Percentiles rank a stretch among this genome's conserved stretches.
Conservation (phyloP, 2,888 invertebrate species). For the Microplitis deprimator region DNA sequence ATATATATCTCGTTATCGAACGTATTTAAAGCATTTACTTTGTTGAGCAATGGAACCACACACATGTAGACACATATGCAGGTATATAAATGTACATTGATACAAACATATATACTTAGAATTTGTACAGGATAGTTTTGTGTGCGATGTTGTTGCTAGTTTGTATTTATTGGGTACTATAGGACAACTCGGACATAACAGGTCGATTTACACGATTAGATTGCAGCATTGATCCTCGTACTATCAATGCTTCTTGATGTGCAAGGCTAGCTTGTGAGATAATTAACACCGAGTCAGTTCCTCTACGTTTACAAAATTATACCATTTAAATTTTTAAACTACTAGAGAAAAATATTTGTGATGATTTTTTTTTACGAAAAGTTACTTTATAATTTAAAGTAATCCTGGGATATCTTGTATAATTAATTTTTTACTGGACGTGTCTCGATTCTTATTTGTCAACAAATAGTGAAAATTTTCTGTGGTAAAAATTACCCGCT, state of each 20-base stretch:
- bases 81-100: not conserved
- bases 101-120: not conserved
- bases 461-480: too few relatives aligned
- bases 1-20: slow-evolving; percentile 28
- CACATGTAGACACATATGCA: not conserved
- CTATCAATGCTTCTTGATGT: not conserved
- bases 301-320: not conserved
- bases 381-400: too few relatives aligned
- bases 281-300: not conserved
- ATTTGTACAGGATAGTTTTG: not conserved
- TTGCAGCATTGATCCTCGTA: not conserved
- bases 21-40: slow-evolving; percentile 3
- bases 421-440: too few relatives aligned
- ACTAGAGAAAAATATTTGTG: too few relatives aligned
- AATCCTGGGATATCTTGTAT: too few relatives aligned
- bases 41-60: not conserved
- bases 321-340: not conserved
- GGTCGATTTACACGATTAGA: slow-evolving; percentile 1
- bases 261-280: not conserved
- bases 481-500: too few relatives aligned
- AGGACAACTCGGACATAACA: not conserved
- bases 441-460: too few relatives aligned
- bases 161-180: not conserved
- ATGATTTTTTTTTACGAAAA: too few relatives aligned
- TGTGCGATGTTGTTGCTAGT: not conserved